Conservation (phyloP, 1,140 invertebrate species). For the Elymnias hypermnestra region DNA sequence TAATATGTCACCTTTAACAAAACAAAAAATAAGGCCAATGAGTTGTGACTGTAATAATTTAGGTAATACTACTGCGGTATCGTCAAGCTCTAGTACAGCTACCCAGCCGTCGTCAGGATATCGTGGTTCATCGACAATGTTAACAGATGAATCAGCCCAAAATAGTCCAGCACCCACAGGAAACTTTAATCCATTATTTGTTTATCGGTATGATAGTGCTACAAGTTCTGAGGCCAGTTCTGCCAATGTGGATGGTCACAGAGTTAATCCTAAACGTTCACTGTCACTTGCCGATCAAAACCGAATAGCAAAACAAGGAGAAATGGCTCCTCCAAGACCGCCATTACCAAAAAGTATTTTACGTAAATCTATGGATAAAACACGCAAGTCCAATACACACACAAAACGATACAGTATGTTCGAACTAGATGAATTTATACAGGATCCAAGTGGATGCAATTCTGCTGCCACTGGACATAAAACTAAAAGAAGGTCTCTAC, state of each 20-base stretch:
- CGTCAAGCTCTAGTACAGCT: conserved; percentile 84
- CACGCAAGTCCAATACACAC: conserved; percentile 72
- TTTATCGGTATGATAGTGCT: conserved; percentile 88
- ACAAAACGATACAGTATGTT: conserved; percentile 88
- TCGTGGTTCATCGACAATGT: conserved; percentile 88
- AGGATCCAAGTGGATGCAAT: conserved; percentile 66
- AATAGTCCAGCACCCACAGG: conserved; percentile 75
- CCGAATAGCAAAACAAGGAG: conserved; percentile 66
- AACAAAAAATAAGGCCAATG: conserved; percentile 74
- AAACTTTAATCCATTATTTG: conserved; percentile 83
- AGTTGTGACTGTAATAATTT: conserved; percentile 80
- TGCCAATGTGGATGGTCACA: conserved; percentile 60
- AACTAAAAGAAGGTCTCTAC: conserved; percentile 82
- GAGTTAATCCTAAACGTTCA: conserved; percentile 78
- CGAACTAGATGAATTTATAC: conserved; percentile 80
- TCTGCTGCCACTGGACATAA: conserved; percentile 75
- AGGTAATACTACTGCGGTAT: conserved; percentile 77
- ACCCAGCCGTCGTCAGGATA: conserved; percentile 90
- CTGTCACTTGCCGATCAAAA: conserved; percentile 79
- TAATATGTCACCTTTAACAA: conserved; percentile 77
- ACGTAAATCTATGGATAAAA: conserved; percentile 78
- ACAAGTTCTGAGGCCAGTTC: conserved; percentile 82
- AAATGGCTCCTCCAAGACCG: conserved; percentile 80
- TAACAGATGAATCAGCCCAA: conserved; percentile 85
- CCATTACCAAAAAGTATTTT: conserved; percentile 84